phyloP scores from a whole-genome alignment of 2,888 invertebrate genomes.

The Zhengitettix transpicula region DNA sequence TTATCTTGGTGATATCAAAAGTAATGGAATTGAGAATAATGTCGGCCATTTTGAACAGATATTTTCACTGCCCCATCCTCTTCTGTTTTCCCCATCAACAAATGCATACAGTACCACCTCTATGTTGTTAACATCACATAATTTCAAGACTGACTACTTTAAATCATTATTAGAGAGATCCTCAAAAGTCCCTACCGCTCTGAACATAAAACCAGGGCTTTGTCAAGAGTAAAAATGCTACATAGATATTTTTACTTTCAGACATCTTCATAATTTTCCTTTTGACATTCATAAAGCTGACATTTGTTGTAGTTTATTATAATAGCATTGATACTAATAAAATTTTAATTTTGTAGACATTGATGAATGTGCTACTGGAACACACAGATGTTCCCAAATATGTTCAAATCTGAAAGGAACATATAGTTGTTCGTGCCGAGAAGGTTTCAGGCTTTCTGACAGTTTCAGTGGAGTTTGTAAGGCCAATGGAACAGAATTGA shows the following conservation, averaged over 20 bases:
- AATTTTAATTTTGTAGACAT: constrained; percentile 37
- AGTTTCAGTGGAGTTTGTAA: constrained; percentile 70
- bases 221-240: too few relatives aligned
- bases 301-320: neutral
- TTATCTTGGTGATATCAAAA: too few relatives aligned
- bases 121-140: too few relatives aligned
- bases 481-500: constrained; percentile 44
- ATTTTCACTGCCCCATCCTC: too few relatives aligned
- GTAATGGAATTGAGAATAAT: too few relatives aligned
- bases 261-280: neutral
- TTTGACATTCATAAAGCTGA: neutral
- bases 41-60: too few relatives aligned
- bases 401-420: constrained; percentile 86
- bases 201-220: too few relatives aligned
- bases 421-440: constrained; percentile 70
- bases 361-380: constrained; percentile 71
- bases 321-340: neutral
- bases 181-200: too few relatives aligned
- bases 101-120: too few relatives aligned
- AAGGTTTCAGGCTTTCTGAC: constrained; percentile 63
- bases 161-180: too few relatives aligned
- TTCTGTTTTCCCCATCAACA: too few relatives aligned
- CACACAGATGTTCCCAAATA: constrained; percentile 82
- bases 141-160: too few relatives aligned
- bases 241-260: neutral